Percentiles rank a stretch among this genome's conserved stretches.
Evolutionary conservation across 2,888 invertebrate species (phyloP).

Genomic region (Hemithea aestivaria): DNA sequence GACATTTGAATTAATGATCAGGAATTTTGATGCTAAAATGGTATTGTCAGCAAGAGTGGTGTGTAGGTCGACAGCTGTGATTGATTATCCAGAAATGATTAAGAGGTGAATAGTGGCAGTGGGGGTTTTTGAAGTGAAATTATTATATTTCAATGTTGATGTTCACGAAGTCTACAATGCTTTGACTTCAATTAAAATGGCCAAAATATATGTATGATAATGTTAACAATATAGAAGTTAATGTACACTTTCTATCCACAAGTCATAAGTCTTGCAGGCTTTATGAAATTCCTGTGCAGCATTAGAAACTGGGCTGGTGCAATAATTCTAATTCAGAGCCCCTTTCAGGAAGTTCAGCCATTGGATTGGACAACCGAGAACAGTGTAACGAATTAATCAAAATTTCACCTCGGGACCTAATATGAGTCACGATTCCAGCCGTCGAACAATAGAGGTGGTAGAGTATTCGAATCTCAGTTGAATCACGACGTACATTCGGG

Average conservation of each 20-base stretch:
- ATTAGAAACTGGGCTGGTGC: slow-evolving; percentile 42
- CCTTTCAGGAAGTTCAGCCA: slow-evolving; percentile 59
- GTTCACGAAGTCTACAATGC: too few relatives aligned
- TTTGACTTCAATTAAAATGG: too few relatives aligned
- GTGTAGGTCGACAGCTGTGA: too few relatives aligned
- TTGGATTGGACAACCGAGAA: slow-evolving; percentile 57
- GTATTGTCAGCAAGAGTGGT: too few relatives aligned
- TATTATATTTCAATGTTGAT: too few relatives aligned
- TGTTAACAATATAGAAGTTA: too few relatives aligned
- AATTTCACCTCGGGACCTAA: slow-evolving; percentile 73
- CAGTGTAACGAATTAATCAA: slow-evolving; percentile 75
- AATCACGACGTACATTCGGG: slow-evolving; percentile 70
- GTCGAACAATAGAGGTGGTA: slow-evolving; percentile 64
- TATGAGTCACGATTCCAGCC: slow-evolving; percentile 68
- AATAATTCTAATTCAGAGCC: slow-evolving; percentile 47
- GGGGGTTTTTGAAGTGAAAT: too few relatives aligned
- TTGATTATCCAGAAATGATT: too few relatives aligned
- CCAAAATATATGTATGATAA: too few relatives aligned
- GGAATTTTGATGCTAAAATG: slow-evolving; percentile 12
- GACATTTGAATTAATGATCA: slow-evolving; percentile 58
- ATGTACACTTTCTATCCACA: background rate
- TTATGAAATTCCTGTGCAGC: slow-evolving; percentile 17
- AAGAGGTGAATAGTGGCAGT: too few relatives aligned
- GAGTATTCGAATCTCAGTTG: slow-evolving; percentile 63
- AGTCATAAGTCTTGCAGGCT: slow-evolving; percentile 1